Percentiles rank a stretch among this genome's conserved stretches.
phyloP scores from a whole-genome alignment of 2,113 vertebrate species.

The Pelodiscus sinensis region DNA sequence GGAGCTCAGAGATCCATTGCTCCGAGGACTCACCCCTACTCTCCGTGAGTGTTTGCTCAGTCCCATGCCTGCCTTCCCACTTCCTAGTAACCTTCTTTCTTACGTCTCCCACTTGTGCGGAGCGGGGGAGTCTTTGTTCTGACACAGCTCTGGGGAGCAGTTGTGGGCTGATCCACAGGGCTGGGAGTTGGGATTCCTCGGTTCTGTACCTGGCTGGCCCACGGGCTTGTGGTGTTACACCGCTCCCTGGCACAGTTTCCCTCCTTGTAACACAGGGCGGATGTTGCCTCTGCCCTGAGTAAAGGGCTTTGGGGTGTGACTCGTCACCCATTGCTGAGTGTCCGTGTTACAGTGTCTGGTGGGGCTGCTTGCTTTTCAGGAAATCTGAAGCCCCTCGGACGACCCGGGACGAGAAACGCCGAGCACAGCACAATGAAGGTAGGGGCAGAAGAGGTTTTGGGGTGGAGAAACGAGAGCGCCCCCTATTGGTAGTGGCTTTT shows the following conservation, averaged over 20 bases:
- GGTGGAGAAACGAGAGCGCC: background rate
- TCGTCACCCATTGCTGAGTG: background rate
- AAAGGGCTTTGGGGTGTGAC: background rate
- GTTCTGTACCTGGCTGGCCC: background rate
- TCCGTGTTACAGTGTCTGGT: background rate
- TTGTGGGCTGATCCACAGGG: background rate
- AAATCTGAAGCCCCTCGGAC: constrained; percentile 90
- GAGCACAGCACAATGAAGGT: constrained; percentile 97
- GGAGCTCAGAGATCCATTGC: constrained; percentile 90
- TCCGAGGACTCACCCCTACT: constrained; percentile 90
- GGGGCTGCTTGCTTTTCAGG: constrained; percentile 63
- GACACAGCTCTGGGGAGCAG: background rate
- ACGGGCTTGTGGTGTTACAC: background rate
- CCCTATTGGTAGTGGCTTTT: background rate
- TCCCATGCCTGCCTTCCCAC: background rate
- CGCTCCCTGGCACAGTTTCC: background rate
- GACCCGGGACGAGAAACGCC: constrained; percentile 91
- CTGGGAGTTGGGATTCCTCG: background rate
- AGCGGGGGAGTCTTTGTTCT: background rate
- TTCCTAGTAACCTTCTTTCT: background rate
- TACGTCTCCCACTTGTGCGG: background rate
- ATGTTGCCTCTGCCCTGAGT: background rate
- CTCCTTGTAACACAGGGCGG: background rate
- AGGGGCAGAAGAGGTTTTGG: too few relatives aligned
- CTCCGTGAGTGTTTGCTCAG: constrained; percentile 81